Base-by-base conservation (phyloP, 2,888 invertebrate genomes). In the Athalia cordata region DNA sequence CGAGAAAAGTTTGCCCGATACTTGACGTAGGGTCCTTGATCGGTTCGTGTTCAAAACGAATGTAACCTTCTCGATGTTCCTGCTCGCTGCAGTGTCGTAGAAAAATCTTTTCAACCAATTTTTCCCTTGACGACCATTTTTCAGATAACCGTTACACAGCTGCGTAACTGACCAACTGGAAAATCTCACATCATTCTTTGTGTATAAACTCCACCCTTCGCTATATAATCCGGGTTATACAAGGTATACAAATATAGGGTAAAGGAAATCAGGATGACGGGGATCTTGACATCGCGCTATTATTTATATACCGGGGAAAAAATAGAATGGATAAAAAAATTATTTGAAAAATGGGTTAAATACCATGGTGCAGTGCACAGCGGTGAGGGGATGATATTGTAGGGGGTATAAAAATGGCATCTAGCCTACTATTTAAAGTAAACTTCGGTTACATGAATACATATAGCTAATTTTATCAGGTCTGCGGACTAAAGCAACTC, bases 1-100 rank as follows among this genome's bases (percentile, higher is more conserved):
- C 52, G 29, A 68, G 68, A 68, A 57, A 72, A 59, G 49, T 61
- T 72, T 72, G 6, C 50, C 8, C 72, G 57, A 49, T 72, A 72
- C 61, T 72, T 47, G 59, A 59, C 29, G 29, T 13, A n/a, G 72
- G 47, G 45, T 59, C 59, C 59, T 59, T 50, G 72, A 72, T 72
- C 72, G 47, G 59, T 59, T 45, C 29, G 13, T 47, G 72, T 13
- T 72, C 59, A 45, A 59, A 59, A 47, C n/a, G 55, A 55, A 68
- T 29, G 29, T 29, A 68, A 68, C 68, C 68, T 43, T 15, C 68
- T 15, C 29, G 29, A 2, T 1, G 29, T 29, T 29, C 29, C 29
- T 29, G 29, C 29, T 29, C 29, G 29, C 29, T 29, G 29, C 29
- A 29, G 29, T 29, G 68, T 68, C 68, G 55, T 11, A 7, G 52